Conservation (phyloP, 2,797 vertebrate species). For the Mergus octosetaceus region DNA sequence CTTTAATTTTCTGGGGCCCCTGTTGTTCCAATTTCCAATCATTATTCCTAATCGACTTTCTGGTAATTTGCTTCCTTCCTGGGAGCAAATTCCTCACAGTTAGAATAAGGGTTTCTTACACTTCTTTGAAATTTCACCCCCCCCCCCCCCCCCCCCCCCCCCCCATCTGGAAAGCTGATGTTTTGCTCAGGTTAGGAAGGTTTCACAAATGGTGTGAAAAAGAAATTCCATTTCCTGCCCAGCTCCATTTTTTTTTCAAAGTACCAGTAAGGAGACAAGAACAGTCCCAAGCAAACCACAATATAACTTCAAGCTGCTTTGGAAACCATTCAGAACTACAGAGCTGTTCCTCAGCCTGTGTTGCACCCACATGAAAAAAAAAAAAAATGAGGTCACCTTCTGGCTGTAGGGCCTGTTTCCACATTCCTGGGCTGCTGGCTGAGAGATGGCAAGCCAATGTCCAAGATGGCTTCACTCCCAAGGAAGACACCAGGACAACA, state of each 20-base stretch:
- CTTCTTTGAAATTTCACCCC: not conserved
- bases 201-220: not conserved
- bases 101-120: not conserved
- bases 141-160: no score
- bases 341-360: not conserved
- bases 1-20: no score
- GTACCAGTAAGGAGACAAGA: not conserved
- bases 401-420: not conserved
- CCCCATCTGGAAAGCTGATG: not conserved
- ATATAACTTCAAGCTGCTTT: not conserved
- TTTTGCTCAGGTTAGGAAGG: not conserved
- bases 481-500: not conserved
- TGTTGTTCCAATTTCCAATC: no score
- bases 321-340: not conserved
- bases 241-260: not conserved
- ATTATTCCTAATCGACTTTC: no score
- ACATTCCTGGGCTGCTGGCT: not conserved
- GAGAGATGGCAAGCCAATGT: not conserved
- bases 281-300: fast-evolving
- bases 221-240: not conserved
- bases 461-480: not conserved
- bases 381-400: not conserved
- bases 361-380: not conserved
- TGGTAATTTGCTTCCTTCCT: no score
- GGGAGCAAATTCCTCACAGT: no score